Percentiles rank a stretch among this genome's conserved stretches.
Evolutionary conservation across 2,113 vertebrate genomes (phyloP).

Genomic region (Talpa occidentalis): DNA sequence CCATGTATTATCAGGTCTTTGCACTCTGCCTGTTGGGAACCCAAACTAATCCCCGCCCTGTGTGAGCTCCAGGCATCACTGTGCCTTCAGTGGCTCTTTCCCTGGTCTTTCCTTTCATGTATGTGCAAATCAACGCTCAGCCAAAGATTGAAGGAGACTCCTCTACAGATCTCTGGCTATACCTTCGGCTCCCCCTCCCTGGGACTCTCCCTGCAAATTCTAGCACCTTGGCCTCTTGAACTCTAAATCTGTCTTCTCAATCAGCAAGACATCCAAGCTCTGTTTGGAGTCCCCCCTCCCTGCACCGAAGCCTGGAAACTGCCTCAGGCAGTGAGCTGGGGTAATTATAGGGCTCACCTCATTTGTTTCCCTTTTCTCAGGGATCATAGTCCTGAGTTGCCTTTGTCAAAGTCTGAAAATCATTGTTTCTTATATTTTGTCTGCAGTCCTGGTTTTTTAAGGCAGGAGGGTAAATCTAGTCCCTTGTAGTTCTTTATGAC

Average conservation of each 20-base stretch:
- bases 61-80: neutral
- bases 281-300: neutral
- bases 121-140: neutral
- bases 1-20: neutral
- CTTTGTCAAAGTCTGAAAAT: constrained; percentile 54
- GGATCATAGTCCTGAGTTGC: neutral
- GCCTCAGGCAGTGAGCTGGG: neutral
- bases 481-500: neutral
- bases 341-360: constrained; percentile 34
- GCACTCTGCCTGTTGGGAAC: neutral
- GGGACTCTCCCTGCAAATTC: constrained; percentile 29
- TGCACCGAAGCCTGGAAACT: neutral
- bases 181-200: neutral
- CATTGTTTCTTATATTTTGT: constrained; percentile 9
- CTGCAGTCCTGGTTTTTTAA: neutral
- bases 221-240: constrained; percentile 40
- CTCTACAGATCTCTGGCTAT: neutral
- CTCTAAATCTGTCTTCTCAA: constrained; percentile 60
- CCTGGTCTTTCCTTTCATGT: neutral
- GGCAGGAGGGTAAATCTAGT: neutral
- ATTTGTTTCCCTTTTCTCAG: constrained; percentile 42
- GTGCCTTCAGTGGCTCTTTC: neutral
- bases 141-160: neutral
- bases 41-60: neutral
- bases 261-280: constrained; percentile 29